Evolutionary conservation across 2,888 invertebrate genomes (phyloP).

Genomic region (Yponomeuta cagnagella): DNA sequence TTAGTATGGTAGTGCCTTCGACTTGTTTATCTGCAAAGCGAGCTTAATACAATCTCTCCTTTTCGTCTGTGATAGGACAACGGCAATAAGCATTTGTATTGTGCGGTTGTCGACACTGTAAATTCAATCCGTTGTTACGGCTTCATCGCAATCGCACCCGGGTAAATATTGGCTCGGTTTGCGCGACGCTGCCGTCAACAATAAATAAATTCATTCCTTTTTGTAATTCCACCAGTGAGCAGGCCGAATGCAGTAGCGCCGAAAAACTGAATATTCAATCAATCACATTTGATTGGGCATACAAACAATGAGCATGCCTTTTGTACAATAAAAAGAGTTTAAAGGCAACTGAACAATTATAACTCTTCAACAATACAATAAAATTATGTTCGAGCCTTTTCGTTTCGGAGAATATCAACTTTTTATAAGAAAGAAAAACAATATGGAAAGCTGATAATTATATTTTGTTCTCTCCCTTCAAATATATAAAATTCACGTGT

Average conservation of each 20-base stretch:
- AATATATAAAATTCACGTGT: no score
- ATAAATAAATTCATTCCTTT: constrained; percentile 9
- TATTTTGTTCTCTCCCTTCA: no score
- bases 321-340: background rate
- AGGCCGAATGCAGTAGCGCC: constrained; percentile 3
- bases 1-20: background rate
- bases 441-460: no score
- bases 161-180: constrained; percentile 13
- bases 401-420: background rate
- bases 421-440: no score
- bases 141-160: constrained; percentile 10
- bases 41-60: background rate
- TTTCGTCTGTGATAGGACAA: background rate
- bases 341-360: background rate
- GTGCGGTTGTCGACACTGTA: background rate
- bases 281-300: constrained; percentile 4
- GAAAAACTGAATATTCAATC: constrained; percentile 13
- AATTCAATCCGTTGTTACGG: constrained; percentile 4
- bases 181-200: constrained; percentile 10
- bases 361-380: constrained; percentile 4
- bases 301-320: background rate
- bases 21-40: background rate
- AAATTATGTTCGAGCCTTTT: background rate
- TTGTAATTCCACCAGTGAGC: constrained; percentile 5
- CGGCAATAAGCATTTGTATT: background rate